phyloP scores from a whole-genome alignment of 2,888 invertebrate species.

The Smittia sp. region DNA sequence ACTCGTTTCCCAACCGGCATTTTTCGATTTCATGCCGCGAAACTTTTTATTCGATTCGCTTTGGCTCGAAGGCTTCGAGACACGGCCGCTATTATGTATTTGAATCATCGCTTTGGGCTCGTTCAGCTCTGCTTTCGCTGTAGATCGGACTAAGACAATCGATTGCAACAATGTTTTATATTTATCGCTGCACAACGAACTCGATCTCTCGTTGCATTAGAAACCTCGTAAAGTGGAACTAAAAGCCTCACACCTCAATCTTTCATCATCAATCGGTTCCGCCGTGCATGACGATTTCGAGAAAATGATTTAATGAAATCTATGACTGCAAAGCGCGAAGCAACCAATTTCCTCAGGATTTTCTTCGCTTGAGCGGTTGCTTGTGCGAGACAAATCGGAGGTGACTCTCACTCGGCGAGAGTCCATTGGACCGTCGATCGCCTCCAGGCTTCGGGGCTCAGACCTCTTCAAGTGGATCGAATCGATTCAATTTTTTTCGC shows the following conservation, averaged over 20 bases:
- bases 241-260: background rate
- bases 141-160: no score
- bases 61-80: no score
- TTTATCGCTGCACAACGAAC: no score
- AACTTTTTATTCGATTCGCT: no score
- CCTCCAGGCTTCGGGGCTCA: background rate
- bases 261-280: slow-evolving; percentile 25
- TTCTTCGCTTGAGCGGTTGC: background rate
- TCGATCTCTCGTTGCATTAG: no score
- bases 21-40: no score
- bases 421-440: background rate
- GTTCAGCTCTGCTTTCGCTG: no score
- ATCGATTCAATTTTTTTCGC: background rate
- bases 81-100: no score
- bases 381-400: slow-evolving; percentile 27
- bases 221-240: background rate
- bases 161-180: no score
- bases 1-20: no score
- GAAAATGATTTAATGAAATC: background rate
- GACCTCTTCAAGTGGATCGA: background rate
- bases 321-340: slow-evolving; percentile 16
- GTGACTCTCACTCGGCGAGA: slow-evolving; percentile 3
- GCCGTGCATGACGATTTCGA: slow-evolving; percentile 25
- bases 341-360: slow-evolving; percentile 15
- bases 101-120: no score